Base-by-base conservation (phyloP, 2,888 invertebrate species). In the Polydrusus cervinus region DNA sequence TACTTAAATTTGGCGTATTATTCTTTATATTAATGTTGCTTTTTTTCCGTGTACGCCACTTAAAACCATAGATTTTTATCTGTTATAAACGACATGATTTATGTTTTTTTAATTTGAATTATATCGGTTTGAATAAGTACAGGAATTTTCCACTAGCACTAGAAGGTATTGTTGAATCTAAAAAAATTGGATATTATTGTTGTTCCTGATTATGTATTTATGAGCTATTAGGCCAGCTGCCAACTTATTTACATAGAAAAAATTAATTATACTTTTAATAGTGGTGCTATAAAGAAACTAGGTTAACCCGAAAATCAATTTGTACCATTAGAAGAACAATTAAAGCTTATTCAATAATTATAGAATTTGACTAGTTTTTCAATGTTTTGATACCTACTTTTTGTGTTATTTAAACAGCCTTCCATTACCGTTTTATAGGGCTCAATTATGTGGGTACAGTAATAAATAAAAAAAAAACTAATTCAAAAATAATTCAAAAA, bases 41-140 rank as follows among this genome's bases (percentile, higher is more conserved):
- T n/a, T n/a, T n/a, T n/a, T n/a, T n/a, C n/a, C n/a, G n/a, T n/a
- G n/a, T 34, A 43, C 43, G 43, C 43, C 43, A 9, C 43, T 43
- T 16, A 3, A n/a, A n/a, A n/a, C n/a, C 53, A n/a, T 30, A 25
- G 53, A 53, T 53, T 53, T 25, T 53, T 53, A 53, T 53, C 53
- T 10, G 14, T 13, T 13, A 5, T 11, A 25, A n/a, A 53, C 11
- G 3, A 25, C 25, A 25, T 53, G 25, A 13, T 25, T 13, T 51
- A 51, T 10, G 49, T 18, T 25, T 53, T 10, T 25, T 25, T 25
- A 25, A 10, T 30, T 25, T 53, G 10, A 53, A 25, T 10, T n/a
- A 16, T n/a, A n/a, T 47, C 6, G 25, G 0, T 51, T 51, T 20
- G 51, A 16, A 43, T 51, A 51, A 51, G 18, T 51, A 51, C 18